A percentile compares a stretch with the other conserved stretches of the same genome.
Conservation (phyloP, 2,113 vertebrate species). For the Amazona guildingii region DNA sequence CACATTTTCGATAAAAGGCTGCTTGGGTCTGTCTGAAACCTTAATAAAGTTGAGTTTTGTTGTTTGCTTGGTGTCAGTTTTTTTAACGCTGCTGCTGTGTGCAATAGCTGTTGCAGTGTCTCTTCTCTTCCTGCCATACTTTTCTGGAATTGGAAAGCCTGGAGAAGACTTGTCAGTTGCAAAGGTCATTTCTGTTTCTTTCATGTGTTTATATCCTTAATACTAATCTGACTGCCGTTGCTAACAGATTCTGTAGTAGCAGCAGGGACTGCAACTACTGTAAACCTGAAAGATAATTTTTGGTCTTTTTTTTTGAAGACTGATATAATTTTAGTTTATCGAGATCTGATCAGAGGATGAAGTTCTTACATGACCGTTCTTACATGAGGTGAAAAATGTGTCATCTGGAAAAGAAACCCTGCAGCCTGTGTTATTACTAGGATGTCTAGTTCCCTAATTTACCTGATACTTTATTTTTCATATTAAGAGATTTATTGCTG, state of each 20-base stretch:
- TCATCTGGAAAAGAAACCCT: neutral
- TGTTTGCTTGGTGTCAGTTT: neutral
- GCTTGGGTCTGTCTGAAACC: neutral
- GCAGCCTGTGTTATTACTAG: neutral
- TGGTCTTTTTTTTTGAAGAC: neutral
- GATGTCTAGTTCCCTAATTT: neutral
- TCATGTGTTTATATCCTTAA: neutral
- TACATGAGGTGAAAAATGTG: neutral
- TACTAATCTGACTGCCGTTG: neutral
- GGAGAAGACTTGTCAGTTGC: neutral
- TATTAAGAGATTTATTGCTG: neutral
- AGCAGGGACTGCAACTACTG: neutral
- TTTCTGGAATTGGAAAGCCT: neutral
- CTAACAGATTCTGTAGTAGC: neutral
- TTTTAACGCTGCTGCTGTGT: neutral
- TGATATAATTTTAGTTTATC: neutral
- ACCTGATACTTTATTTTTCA: neutral
- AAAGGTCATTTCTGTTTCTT: neutral
- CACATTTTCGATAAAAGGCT: neutral
- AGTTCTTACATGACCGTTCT: neutral
- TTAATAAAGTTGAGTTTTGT: neutral
- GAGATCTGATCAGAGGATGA: neutral
- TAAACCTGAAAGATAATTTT: neutral
- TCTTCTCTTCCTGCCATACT: neutral
- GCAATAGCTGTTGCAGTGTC: neutral